Evolutionary conservation across 2,888 invertebrate species (phyloP).

Genomic region (Pherbina coryleti): DNA sequence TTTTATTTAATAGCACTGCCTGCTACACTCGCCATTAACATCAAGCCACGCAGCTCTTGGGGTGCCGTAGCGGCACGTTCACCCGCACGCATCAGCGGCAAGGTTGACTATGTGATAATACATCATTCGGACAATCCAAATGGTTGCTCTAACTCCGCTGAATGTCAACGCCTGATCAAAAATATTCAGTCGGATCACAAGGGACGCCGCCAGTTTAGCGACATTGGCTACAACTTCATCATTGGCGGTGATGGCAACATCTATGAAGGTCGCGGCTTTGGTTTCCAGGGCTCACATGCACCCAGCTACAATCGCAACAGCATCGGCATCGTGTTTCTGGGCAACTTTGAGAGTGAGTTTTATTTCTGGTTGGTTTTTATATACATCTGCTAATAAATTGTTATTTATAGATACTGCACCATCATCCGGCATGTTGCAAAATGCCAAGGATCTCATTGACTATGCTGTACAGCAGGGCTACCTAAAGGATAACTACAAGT

Average conservation of each 20-base stretch:
- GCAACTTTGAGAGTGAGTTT: slow-evolving; percentile 65
- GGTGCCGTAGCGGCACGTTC: slow-evolving; percentile 71
- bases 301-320: slow-evolving; percentile 76
- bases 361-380: not conserved
- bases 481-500: slow-evolving; percentile 73
- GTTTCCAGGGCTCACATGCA: slow-evolving; percentile 78
- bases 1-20: slow-evolving; percentile 44
- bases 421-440: slow-evolving; percentile 73
- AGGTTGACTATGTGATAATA: slow-evolving; percentile 77
- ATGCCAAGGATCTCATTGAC: slow-evolving; percentile 74
- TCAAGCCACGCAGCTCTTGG: slow-evolving; percentile 72
- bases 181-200: slow-evolving; percentile 77
- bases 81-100: slow-evolving; percentile 69
- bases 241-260: slow-evolving; percentile 80
- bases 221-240: slow-evolving; percentile 80
- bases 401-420: slow-evolving; percentile 72
- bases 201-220: slow-evolving; percentile 74
- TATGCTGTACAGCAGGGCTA: slow-evolving; percentile 74
- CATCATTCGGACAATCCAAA: slow-evolving; percentile 78
- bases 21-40: slow-evolving; percentile 52
- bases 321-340: slow-evolving; percentile 79
- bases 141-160: slow-evolving; percentile 72
- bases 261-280: slow-evolving; percentile 81
- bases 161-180: slow-evolving; percentile 74
- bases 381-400: not conserved